A percentile compares a stretch with the other conserved stretches of the same genome.
These are phyloP conservation scores for Oxyruncus cristatus DNA, from an alignment of 2,113 vertebrate species.

Conservation along the genomic window DNA sequence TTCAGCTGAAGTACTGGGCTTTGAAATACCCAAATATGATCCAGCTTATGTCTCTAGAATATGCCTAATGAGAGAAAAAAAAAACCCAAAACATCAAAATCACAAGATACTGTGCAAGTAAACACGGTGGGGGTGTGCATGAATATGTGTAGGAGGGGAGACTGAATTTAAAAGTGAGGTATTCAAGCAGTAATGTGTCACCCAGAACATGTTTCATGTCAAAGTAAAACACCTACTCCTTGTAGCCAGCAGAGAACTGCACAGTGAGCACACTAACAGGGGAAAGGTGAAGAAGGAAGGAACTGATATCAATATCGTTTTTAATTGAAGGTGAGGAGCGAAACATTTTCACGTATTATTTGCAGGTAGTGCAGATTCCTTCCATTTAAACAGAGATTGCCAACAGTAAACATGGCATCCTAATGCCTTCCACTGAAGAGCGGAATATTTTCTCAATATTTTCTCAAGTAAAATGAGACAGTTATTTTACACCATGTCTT, in stretches of 20 bases:
- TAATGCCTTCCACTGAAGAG: background rate
- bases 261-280: rapidly evolving
- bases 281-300: background rate
- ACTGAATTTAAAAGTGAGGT: background rate
- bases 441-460: too few species aligned
- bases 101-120: background rate
- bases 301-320: background rate
- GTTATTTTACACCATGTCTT: background rate
- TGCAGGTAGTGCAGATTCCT: background rate
- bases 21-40: background rate
- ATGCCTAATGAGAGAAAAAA: background rate
- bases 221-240: background rate
- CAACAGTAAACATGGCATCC: background rate
- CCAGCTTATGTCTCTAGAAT: background rate
- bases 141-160: background rate
- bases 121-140: background rate
- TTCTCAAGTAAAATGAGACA: background rate
- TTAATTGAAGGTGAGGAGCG: background rate
- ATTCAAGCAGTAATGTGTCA: background rate
- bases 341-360: background rate
- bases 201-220: background rate
- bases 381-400: background rate
- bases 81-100: background rate
- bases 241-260: background rate
- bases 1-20: background rate